These are phyloP conservation scores for Tineola bisselliella DNA, from an alignment of 2,888 invertebrate genomes.

Conservation along the genomic window DNA sequence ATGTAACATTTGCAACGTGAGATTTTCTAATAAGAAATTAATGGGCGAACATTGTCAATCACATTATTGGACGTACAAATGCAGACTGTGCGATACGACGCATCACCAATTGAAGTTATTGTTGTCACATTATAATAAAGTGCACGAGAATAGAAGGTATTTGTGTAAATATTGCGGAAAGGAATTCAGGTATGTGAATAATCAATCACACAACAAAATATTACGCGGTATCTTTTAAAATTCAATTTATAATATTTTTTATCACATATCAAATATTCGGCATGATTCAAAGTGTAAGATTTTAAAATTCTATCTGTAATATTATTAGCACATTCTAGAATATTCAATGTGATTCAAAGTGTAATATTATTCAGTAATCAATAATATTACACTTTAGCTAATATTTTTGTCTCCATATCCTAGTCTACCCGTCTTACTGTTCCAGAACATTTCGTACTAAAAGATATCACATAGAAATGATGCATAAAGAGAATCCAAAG, in stretches of 20 bases:
- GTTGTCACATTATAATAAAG: neutral
- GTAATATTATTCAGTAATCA: too few species aligned
- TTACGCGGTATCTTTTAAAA: too few species aligned
- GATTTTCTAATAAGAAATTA: neutral
- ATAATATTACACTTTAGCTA: too few species aligned
- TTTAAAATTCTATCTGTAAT: too few species aligned
- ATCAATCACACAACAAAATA: too few species aligned
- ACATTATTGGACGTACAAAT: neutral
- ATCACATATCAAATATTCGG: too few species aligned
- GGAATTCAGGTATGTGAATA: neutral
- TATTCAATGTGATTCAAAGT: neutral
- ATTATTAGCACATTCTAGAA: neutral
- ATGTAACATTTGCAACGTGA: neutral
- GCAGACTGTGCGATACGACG: neutral
- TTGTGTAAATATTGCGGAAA: neutral
- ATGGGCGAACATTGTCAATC: neutral
- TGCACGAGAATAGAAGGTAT: neutral
- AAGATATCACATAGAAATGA: slow-evolving; percentile 41
- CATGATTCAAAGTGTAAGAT: too few species aligned
- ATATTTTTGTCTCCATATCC: neutral
- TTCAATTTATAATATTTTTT: too few species aligned
- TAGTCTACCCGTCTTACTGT: too few species aligned
- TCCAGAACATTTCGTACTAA: slow-evolving; percentile 35
- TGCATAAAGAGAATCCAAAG: slow-evolving; percentile 31
- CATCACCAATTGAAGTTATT: neutral